Base-by-base conservation (phyloP, 1,140 invertebrate genomes). In the Papilio dardanus region DNA sequence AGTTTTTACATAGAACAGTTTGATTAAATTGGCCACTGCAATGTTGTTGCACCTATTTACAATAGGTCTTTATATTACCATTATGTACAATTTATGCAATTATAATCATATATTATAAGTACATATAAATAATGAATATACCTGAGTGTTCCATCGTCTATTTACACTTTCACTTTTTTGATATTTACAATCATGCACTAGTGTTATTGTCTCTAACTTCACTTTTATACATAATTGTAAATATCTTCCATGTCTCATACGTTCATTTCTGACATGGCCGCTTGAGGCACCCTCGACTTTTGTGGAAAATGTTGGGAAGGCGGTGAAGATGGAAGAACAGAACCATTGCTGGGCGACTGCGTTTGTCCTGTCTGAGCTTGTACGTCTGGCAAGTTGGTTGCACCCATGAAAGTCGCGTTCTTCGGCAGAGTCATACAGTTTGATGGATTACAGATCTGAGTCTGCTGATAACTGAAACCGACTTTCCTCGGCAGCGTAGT, bases 181-280 rank as follows among this genome's bases (percentile, higher is more conserved):
- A 92, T 93, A 92, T 92, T 92, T 86, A 93, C 88, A 91, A 93
- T 84, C 86, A 90, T 93, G 90, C 75, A 71, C n/a, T 74, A 81
- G 83, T 82, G 83, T 84, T 80, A 75, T 37, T 78, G 65, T 76
- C 77, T 77, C 46, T 76, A 76, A 85, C 78, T 82, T 84, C 88
- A 92, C 88, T 89, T 71, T 91, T 92, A 93, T 78, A 93, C 92
- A 91, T 93, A 93, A 92, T 93, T 93, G 90, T 93, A 93, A 93
- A 93, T 93, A 93, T 93, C 92, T 74, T 93, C 92, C 87, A 93
- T 93, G 80, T 93, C 92, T 97, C 96, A 97, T 95, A 97, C 96
- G 82, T 96, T 95, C 96, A 97, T 97, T 92, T 97, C 96, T 71
- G 95, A 96, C 92, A 97, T 97, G 16, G 96, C 95, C 30, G 96